Evolutionary conservation across 2,888 invertebrate genomes (phyloP).

Genomic region (Cremastobaeus sp.): DNA sequence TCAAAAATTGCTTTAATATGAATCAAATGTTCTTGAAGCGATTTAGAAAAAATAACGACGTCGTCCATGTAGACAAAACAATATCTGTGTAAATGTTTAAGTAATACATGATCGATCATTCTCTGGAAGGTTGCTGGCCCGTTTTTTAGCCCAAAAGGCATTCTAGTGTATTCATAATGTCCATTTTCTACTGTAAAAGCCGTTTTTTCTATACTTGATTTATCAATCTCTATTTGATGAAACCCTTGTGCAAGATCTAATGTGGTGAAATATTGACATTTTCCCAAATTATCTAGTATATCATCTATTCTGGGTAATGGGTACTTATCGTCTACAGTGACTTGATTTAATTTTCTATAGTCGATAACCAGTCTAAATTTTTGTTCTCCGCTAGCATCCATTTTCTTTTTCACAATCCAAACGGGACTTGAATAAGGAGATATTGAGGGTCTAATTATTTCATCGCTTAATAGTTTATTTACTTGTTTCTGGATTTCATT

Average conservation of each 20-base stretch:
- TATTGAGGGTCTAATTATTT: constrained; percentile 13
- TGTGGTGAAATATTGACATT: constrained; percentile 8
- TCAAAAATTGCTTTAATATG: not conserved
- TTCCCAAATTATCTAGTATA: constrained; percentile 10
- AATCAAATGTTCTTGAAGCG: not conserved
- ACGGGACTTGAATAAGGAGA: constrained; percentile 16
- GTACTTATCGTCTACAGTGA: constrained; percentile 13
- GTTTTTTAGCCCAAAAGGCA: constrained; percentile 43
- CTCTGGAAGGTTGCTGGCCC: constrained; percentile 18
- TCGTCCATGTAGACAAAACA: too few relatives aligned
- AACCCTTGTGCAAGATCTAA: constrained; percentile 13
- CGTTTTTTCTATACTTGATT: constrained; percentile 7
- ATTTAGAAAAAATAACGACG: not conserved
- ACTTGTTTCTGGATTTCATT: constrained; percentile 8
- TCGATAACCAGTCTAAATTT: constrained; percentile 24
- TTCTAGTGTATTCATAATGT: constrained; percentile 1
- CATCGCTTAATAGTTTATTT: constrained; percentile 9
- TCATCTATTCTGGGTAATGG: constrained; percentile 6
- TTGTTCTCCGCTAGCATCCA: constrained; percentile 11
- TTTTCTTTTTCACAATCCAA: constrained; percentile 13
- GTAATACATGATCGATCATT: not conserved
- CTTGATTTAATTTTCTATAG: constrained; percentile 18
- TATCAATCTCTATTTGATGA: constrained; percentile 9
- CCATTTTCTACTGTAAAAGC: constrained; percentile 13
- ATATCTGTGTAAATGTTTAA: too few relatives aligned